Evolutionary conservation across 1,140 invertebrate genomes (phyloP).

Genomic region (Homalodisca vitripennis): DNA sequence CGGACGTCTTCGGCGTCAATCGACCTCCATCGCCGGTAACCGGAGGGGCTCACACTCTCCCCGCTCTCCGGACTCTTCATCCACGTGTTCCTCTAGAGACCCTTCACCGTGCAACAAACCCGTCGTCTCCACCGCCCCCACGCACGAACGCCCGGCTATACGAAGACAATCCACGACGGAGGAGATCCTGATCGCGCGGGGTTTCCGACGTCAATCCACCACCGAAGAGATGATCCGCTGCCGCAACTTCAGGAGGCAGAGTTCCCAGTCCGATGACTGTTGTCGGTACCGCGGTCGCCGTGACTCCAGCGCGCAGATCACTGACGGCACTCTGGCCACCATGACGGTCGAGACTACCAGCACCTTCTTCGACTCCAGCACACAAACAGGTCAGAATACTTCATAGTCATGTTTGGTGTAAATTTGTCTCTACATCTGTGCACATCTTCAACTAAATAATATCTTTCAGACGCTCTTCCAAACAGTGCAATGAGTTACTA

Average conservation of each 20-base stretch:
- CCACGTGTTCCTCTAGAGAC: constrained; percentile 67
- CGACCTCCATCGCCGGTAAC: constrained; percentile 42
- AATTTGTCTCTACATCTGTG: no score
- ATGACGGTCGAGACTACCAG: constrained; percentile 92
- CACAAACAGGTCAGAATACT: constrained; percentile 77
- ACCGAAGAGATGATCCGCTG: constrained; percentile 91
- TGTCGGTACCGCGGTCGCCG: constrained; percentile 69
- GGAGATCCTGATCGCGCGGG: constrained; percentile 86
- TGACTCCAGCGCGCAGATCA: constrained; percentile 86
- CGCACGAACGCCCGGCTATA: constrained; percentile 66
- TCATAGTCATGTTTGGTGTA: no score
- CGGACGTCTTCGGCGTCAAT: constrained; percentile 57
- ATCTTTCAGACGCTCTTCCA: no score
- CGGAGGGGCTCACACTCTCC: constrained; percentile 49
- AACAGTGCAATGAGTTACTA: no score
- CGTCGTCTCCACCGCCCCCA: constrained; percentile 39
- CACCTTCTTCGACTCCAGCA: constrained; percentile 89
- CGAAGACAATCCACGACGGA: constrained; percentile 86
- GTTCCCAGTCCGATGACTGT: constrained; percentile 51
- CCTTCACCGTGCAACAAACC: constrained; percentile 46
- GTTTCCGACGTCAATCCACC: constrained; percentile 84
- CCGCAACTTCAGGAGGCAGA: constrained; percentile 68
- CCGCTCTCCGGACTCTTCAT: constrained; percentile 67
- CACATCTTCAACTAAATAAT: no score
- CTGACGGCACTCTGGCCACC: constrained; percentile 86